A percentile compares a stretch with the other conserved stretches of the same genome.
phyloP scores from a whole-genome alignment of 2,888 invertebrate genomes.

The Apeira syringaria region DNA sequence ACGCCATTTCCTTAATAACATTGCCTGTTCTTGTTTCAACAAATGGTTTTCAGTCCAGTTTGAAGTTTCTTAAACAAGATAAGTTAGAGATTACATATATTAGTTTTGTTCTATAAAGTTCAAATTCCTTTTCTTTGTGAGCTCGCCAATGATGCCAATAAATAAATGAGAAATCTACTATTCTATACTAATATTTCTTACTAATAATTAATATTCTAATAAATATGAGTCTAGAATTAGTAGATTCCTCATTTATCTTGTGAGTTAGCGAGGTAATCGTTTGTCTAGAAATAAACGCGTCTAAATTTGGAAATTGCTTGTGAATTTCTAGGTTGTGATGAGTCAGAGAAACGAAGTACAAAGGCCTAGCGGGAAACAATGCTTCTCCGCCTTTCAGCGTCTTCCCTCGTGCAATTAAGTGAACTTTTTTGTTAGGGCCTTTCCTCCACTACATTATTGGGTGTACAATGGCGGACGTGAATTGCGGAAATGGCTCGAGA shows the following conservation, averaged over 20 bases:
- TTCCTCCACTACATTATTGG: conserved; percentile 75
- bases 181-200: too few relatives aligned
- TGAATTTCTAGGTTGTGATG: conserved; percentile 75
- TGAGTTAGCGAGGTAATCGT: conserved; percentile 24
- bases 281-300: conserved; percentile 50
- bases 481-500: conserved; percentile 73
- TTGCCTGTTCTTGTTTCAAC: conserved; percentile 13
- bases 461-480: conserved; percentile 76
- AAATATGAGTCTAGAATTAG: too few relatives aligned
- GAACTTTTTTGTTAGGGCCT: conserved; percentile 73
- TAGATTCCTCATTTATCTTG: too few relatives aligned
- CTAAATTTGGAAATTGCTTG: conserved; percentile 48
- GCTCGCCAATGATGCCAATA: too few relatives aligned
- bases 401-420: conserved; percentile 77
- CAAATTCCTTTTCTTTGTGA: not conserved
- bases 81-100: conserved; percentile 41
- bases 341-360: conserved; percentile 71
- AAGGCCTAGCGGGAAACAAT: conserved; percentile 76
- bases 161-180: too few relatives aligned
- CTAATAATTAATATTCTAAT: too few relatives aligned
- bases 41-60: conserved; percentile 18
- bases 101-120: conserved; percentile 37
- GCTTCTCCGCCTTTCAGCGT: conserved; percentile 62
- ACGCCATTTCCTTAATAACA: conserved; percentile 3
- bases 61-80: conserved; percentile 21